These are phyloP conservation scores for Cephalopholis sonnerati DNA, from an alignment of 2,113 vertebrate species.

Conservation along the genomic window DNA sequence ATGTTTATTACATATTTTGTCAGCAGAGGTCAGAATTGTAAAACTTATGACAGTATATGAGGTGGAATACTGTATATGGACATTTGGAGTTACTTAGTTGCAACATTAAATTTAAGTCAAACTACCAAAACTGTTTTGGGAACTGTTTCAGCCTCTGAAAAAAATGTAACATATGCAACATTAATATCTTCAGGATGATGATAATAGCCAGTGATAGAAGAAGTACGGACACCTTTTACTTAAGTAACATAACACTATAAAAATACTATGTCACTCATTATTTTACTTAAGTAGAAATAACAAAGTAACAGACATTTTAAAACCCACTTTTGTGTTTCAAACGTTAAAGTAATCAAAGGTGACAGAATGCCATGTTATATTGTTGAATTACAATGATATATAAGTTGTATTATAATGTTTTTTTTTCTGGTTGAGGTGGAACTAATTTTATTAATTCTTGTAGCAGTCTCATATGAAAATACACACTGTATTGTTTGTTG, in stretches of 20 bases:
- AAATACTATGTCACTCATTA: background rate
- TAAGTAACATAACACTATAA: background rate
- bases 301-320: too few relatives aligned
- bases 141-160: background rate
- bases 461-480: too few relatives aligned
- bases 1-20: background rate
- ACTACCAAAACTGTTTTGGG: background rate
- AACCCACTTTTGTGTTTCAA: too few relatives aligned
- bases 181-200: background rate
- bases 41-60: background rate
- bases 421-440: too few relatives aligned
- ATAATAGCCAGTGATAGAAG: background rate
- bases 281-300: too few relatives aligned
- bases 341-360: too few relatives aligned
- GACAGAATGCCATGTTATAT: too few relatives aligned
- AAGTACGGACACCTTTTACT: background rate
- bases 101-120: background rate
- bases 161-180: background rate
- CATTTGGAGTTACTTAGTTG: background rate
- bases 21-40: constrained; percentile 9
- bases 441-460: too few relatives aligned
- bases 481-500: too few relatives aligned
- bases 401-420: too few relatives aligned
- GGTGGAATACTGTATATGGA: background rate
- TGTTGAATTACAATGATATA: too few relatives aligned